Conservation (phyloP, 2,797 vertebrate genomes). For the Natrix natrix region DNA sequence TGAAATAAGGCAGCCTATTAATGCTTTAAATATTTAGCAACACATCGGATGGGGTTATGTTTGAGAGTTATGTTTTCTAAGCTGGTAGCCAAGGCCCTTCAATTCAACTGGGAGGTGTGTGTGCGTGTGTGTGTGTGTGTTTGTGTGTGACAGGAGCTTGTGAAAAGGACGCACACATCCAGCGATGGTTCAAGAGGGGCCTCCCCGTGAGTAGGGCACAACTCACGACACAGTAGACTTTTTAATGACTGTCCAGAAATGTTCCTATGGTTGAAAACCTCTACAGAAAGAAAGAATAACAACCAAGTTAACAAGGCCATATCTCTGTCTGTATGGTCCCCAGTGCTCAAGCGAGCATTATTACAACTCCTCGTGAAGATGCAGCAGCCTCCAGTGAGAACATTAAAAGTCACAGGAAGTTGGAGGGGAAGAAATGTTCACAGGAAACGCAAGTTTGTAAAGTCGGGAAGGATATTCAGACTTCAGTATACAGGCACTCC, state of each 20-base stretch:
- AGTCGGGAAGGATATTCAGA: neutral
- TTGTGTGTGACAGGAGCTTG: neutral
- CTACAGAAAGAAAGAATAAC: neutral
- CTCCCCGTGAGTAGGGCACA: neutral
- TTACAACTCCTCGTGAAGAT: neutral
- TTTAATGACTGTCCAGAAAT: neutral
- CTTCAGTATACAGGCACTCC: neutral
- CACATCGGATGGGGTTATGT: neutral
- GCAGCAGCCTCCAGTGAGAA: neutral
- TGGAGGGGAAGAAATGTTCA: neutral
- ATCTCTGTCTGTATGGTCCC: neutral
- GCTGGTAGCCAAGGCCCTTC: neutral
- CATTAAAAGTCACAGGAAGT: neutral
- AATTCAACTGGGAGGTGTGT: too few species aligned
- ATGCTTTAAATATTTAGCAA: neutral
- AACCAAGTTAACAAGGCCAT: neutral
- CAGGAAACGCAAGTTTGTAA: neutral
- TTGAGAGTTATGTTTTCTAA: neutral
- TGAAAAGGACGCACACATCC: neutral
- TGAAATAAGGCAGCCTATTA: neutral
- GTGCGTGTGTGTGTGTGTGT: too few species aligned
- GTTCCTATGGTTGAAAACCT: neutral
- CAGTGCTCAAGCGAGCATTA: neutral
- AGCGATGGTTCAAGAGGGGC: neutral
- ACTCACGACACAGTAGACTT: neutral